These are phyloP conservation scores for Nephrotoma appendiculata DNA, from an alignment of 2,888 invertebrate species.

Conservation along the genomic window DNA sequence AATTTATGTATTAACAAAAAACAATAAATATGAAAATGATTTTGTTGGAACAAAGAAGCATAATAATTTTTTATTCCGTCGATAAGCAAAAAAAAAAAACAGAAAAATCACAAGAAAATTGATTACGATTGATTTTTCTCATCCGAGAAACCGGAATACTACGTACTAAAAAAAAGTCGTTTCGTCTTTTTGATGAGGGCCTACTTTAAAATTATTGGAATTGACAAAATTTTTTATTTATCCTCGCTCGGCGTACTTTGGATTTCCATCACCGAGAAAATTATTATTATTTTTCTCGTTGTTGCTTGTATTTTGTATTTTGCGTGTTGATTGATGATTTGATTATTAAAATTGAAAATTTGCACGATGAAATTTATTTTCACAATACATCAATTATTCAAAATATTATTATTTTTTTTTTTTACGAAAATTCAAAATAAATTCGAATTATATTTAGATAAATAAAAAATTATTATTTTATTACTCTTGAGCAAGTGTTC, in stretches of 20 bases:
- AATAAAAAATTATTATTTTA: not conserved
- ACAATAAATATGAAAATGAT: not conserved
- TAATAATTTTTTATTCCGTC: not conserved
- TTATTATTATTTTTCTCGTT: not conserved
- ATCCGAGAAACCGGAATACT: not conserved
- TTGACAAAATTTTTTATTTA: not conserved
- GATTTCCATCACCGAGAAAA: not conserved
- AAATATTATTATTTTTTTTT: not conserved
- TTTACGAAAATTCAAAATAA: not conserved
- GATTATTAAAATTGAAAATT: not conserved
- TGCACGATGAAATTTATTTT: not conserved
- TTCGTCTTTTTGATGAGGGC: not conserved
- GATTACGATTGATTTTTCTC: not conserved
- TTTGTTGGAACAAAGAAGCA: not conserved
- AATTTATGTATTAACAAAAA: not conserved
- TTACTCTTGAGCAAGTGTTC: not conserved
- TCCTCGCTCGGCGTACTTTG: not conserved
- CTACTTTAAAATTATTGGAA: not conserved
- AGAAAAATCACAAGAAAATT: not conserved
- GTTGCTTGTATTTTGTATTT: not conserved
- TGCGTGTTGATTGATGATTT: not conserved
- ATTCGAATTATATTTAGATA: not conserved
- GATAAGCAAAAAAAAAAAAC: no score
- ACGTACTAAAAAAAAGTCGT: not conserved
- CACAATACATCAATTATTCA: not conserved